Conservation (phyloP, 2,888 invertebrate genomes). For the Pachydiplax longipennis region DNA sequence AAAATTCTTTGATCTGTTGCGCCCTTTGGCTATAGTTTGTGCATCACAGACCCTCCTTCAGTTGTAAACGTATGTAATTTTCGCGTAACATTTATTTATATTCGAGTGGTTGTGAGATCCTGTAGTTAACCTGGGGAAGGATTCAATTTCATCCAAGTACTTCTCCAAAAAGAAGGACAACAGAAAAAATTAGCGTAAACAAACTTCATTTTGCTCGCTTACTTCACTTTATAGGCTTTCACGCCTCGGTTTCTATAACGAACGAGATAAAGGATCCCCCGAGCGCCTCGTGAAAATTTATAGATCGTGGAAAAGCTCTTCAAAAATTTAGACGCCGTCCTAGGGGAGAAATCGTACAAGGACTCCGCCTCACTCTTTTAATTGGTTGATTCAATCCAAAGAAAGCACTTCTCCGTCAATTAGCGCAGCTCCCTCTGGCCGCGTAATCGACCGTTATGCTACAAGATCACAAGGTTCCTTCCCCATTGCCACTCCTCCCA, state of each 20-base stretch:
- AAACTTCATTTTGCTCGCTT: too few species aligned
- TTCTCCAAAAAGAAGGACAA: too few species aligned
- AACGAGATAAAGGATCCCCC: background rate
- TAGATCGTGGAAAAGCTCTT: background rate
- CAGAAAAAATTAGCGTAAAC: too few species aligned
- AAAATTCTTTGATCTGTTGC: too few species aligned
- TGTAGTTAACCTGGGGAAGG: too few species aligned
- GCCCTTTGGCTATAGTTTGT: too few species aligned
- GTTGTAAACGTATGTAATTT: too few species aligned
- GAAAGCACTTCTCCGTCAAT: background rate
- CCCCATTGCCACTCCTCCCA: background rate
- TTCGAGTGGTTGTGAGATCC: too few species aligned
- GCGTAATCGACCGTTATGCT: background rate
- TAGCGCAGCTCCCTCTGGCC: background rate
- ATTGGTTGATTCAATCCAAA: background rate
- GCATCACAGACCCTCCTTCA: too few species aligned
- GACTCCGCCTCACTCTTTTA: background rate
- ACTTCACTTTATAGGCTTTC: too few species aligned
- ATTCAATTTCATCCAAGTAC: too few species aligned
- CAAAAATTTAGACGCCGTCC: background rate
- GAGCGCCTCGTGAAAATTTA: background rate
- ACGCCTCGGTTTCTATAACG: background rate
- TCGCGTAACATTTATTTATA: too few species aligned
- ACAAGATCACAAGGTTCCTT: background rate
- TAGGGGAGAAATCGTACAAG: background rate